These are phyloP conservation scores for Drosophila willistoni DNA, from an alignment of 1,140 invertebrate species.

Conservation along the genomic window DNA sequence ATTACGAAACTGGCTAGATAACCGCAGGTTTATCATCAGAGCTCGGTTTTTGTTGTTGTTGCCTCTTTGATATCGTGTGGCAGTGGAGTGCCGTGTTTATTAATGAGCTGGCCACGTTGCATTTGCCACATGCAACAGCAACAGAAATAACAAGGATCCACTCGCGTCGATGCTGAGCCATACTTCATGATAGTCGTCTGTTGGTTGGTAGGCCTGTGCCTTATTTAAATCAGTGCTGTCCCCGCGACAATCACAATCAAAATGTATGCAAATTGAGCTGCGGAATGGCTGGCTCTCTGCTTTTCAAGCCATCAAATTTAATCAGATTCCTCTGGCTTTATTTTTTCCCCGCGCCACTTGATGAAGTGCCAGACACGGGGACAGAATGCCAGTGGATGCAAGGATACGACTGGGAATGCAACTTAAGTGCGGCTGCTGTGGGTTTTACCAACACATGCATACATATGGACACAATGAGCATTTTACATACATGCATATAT, in stretches of 20 bases:
- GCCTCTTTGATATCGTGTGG: constrained; percentile 19
- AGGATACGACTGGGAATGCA: constrained; percentile 13
- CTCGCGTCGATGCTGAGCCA: neutral
- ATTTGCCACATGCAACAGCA: constrained; percentile 54
- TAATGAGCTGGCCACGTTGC: constrained; percentile 65
- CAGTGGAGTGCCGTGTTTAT: constrained; percentile 55
- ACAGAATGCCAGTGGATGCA: neutral
- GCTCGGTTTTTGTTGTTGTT: constrained; percentile 21
- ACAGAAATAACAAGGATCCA: neutral
- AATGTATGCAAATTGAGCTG: constrained; percentile 75
- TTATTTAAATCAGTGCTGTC: constrained; percentile 73
- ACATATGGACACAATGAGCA: constrained; percentile 7
- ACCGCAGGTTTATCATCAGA: constrained; percentile 67
- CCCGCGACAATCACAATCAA: constrained; percentile 71
- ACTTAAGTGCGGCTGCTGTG: constrained; percentile 15
- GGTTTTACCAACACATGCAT: constrained; percentile 10
- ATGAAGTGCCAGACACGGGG: constrained; percentile 35
- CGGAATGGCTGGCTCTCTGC: constrained; percentile 31
- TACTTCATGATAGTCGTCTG: constrained; percentile 22
- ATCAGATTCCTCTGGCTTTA: constrained; percentile 56
- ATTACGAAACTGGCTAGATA: constrained; percentile 41
- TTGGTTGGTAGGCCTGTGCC: constrained; percentile 7
- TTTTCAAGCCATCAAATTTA: constrained; percentile 70
- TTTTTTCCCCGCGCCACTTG: constrained; percentile 21
- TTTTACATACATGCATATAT: constrained; percentile 22